Evolutionary conservation across 1,140 invertebrate species (phyloP), one percentile per base, ranked within the genome.

Genomic region (Tetragnatha versicolor): DNA sequence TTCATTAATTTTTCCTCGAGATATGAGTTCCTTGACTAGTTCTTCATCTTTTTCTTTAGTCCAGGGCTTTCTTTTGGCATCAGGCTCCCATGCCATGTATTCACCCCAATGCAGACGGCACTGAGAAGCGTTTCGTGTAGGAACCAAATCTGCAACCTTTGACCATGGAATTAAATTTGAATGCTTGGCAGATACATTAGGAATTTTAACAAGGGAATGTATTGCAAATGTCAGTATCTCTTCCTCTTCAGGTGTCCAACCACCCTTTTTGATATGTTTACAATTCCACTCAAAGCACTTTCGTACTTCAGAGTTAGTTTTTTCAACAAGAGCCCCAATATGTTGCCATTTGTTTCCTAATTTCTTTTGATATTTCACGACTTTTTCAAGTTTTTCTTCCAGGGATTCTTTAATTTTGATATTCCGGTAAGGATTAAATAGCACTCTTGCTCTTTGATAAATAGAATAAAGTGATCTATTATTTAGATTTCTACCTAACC

Each of bases 401-500:
- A 47, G 22, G 5, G n/a, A 49, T 33, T 29, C 12, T 9, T 49
- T 35, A 10, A n/a, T n/a, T n/a, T n/a, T n/a, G n/a, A n/a, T n/a
- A n/a, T 29, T 49, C 0, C 17, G 12, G 0, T 49, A 33, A n/a
- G 39, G 65, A 33, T 49, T 9, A 4, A 68, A 68, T 0, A 68
- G 5, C 2, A 6, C 20, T 33, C 65, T 29, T n/a, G 65, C 65
- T 49, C 31, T 51, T 7, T 10, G n/a, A 37, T 68, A 68, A 31
- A 68, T 68, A 22, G 20, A 33, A 25, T 12, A 22, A 20, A 68
- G 45, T 35, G 42, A 1, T 68, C 65, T 31, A n/a, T 68, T 35
- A 7, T 31, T 29, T 17, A 68, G 25, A 68, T 49, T 45, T 49
- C 51, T 49, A 29, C 65, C 65, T 33, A 68, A 17, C 20, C 65